Evolutionary conservation across 2,113 vertebrate species (phyloP).

Genomic region (Eretmodus cyanostictus): DNA sequence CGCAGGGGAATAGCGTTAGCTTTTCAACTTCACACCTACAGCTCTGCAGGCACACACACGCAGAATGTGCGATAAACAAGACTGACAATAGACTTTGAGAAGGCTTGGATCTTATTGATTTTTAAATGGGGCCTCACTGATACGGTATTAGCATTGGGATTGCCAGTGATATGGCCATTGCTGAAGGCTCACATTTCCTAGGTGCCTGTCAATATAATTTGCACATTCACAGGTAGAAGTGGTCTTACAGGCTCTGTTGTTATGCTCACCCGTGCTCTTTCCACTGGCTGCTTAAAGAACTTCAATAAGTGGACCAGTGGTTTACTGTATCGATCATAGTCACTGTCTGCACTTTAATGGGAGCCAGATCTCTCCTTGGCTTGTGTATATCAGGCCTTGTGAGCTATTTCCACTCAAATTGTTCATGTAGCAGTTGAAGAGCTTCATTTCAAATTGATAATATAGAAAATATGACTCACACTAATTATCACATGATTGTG

Average conservation of each 20-base stretch:
- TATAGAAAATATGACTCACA: not conserved
- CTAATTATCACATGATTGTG: not conserved
- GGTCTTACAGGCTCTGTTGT: slow-evolving; percentile 18
- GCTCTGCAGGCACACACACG: not conserved
- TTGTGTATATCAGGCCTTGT: not conserved
- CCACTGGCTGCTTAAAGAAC: slow-evolving; percentile 17
- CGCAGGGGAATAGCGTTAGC: slow-evolving; percentile 14
- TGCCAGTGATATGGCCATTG: not conserved
- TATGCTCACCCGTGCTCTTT: not conserved
- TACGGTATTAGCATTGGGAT: slow-evolving; percentile 36
- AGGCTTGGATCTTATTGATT: slow-evolving; percentile 49
- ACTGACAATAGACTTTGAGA: slow-evolving; percentile 27
- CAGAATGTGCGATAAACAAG: not conserved
- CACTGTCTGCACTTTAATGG: slow-evolving; percentile 10
- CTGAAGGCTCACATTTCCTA: slow-evolving; percentile 14
- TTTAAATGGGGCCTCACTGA: slow-evolving; percentile 44
- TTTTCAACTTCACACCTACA: not conserved
- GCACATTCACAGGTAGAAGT: slow-evolving; percentile 40
- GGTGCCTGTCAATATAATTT: slow-evolving; percentile 38
- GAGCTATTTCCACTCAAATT: not conserved
- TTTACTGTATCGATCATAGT: slow-evolving; percentile 40
- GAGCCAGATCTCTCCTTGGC: not conserved
- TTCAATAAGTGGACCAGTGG: slow-evolving; percentile 27
- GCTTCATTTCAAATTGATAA: not conserved
- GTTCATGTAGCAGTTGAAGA: not conserved